These are phyloP conservation scores for Capitulum mitella DNA, from an alignment of 2,888 invertebrate species.

Conservation along the genomic window DNA sequence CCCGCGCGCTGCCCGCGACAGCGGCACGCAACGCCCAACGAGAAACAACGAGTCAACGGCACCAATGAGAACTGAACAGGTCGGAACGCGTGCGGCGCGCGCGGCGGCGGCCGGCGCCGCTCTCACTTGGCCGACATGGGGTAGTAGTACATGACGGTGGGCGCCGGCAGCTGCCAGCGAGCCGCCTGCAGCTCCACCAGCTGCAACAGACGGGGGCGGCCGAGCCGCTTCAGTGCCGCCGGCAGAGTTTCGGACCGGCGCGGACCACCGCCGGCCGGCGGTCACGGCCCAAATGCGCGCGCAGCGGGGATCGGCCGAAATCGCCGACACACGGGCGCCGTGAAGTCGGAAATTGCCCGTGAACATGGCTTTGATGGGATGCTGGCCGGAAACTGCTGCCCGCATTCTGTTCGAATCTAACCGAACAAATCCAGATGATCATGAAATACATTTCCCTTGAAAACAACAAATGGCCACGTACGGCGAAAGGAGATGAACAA, in stretches of 20 bases:
- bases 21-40: not conserved
- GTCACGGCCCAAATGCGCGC: no score
- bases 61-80: not conserved
- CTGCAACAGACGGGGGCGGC: conserved; percentile 75
- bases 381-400: no score
- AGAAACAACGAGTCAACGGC: not conserved
- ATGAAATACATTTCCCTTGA: no score
- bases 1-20: not conserved
- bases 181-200: conserved; percentile 84
- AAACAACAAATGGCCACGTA: no score
- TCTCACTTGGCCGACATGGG: conserved; percentile 52
- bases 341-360: no score
- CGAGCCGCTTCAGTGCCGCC: conserved; percentile 44
- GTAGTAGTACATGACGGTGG: conserved; percentile 74
- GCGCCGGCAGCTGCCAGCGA: conserved; percentile 82
- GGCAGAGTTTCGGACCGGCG: no score
- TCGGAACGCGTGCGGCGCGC: conserved; percentile 54
- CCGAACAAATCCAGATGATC: no score
- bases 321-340: not conserved
- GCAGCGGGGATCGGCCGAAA: no score
- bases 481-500: no score
- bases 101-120: conserved; percentile 90
- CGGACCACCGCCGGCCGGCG: no score
- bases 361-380: no score
- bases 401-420: no score